These are phyloP conservation scores for Platalea minor DNA, from an alignment of 2,797 vertebrate genomes.

Conservation along the genomic window DNA sequence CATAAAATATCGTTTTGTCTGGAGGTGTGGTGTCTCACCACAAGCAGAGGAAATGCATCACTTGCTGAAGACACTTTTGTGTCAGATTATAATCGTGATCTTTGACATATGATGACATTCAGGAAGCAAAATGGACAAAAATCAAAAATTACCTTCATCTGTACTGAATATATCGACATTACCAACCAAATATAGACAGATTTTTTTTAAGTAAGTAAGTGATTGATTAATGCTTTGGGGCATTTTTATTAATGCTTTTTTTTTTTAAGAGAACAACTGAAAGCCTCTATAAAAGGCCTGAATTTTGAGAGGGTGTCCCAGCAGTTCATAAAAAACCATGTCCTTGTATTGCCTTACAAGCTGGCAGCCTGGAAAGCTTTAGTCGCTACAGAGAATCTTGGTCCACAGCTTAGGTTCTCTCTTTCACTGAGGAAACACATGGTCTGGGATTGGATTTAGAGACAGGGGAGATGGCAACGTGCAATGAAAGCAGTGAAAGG, in stretches of 20 bases:
- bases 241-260: background rate
- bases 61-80: background rate
- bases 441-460: background rate
- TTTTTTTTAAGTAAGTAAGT: background rate
- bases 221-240: background rate
- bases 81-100: background rate
- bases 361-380: background rate
- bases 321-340: background rate
- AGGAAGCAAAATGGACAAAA: background rate
- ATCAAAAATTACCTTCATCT: background rate
- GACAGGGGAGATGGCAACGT: background rate
- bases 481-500: background rate
- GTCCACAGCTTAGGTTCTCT: background rate
- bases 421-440: background rate
- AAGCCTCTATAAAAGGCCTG: background rate
- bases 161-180: background rate
- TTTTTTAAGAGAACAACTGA: background rate
- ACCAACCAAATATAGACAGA: background rate
- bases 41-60: background rate
- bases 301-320: background rate
- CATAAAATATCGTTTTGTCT: background rate
- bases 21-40: background rate
- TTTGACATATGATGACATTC: background rate
- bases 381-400: background rate
- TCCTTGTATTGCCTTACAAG: background rate